These are phyloP conservation scores for Ophthalmolycus amberensis DNA, from an alignment of 2,113 vertebrate genomes.

Conservation along the genomic window DNA sequence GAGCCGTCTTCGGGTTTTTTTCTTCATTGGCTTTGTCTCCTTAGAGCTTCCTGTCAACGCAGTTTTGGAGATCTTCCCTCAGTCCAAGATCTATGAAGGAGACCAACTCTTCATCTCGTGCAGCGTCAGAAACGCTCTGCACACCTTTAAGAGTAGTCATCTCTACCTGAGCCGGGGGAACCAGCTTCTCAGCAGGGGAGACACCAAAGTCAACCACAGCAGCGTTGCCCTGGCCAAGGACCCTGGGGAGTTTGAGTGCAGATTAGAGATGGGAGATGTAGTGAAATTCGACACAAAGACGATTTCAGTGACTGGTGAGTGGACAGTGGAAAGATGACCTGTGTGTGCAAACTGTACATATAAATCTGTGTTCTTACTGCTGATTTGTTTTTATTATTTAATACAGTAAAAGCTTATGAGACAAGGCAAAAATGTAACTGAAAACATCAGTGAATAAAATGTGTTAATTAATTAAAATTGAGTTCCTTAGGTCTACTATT, in stretches of 20 bases:
- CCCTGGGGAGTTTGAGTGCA: conserved; percentile 70
- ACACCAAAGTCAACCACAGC: conserved; percentile 25
- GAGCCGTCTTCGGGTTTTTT: not conserved
- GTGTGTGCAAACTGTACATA: not conserved
- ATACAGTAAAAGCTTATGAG: not conserved
- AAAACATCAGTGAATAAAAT: not conserved
- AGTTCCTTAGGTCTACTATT: not conserved
- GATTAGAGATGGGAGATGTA: conserved; percentile 7
- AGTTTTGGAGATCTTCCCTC: conserved; percentile 63
- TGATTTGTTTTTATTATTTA: not conserved
- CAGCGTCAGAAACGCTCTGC: not conserved
- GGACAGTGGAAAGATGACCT: not conserved
- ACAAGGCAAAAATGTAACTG: not conserved
- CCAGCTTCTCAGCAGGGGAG: conserved; percentile 5
- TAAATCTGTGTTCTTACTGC: not conserved
- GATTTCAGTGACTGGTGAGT: conserved; percentile 76
- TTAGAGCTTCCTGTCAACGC: conserved; percentile 68
- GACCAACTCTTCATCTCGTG: conserved; percentile 74
- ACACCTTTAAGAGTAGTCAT: fast-evolving
- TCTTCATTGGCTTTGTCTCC: conserved; percentile 20
- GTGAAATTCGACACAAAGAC: conserved; percentile 19
- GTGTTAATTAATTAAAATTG: not conserved
- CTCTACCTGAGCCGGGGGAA: conserved; percentile 59
- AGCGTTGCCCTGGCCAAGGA: conserved; percentile 30
- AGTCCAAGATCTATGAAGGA: conserved; percentile 74